Evolutionary conservation across 2,113 vertebrate species (phyloP).

Genomic region (Crotalus horridus): DNA sequence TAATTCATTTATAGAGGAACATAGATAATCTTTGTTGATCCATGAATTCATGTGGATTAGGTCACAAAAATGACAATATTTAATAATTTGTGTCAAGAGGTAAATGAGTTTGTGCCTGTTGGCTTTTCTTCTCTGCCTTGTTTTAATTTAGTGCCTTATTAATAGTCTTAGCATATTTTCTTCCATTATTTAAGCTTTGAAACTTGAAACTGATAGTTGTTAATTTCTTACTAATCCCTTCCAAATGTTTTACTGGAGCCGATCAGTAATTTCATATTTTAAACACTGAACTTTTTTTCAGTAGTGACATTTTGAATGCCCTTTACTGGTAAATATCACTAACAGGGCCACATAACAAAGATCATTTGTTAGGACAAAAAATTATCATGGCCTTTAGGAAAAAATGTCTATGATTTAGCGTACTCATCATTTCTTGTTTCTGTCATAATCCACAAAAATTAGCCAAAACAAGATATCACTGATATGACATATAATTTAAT

Average conservation of each 20-base stretch:
- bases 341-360: background rate
- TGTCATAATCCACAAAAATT: background rate
- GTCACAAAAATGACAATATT: slow-evolving; percentile 33
- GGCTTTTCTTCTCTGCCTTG: slow-evolving; percentile 25
- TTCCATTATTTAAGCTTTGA: background rate
- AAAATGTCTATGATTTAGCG: background rate
- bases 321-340: background rate
- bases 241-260: slow-evolving; percentile 12
- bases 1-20: slow-evolving; percentile 24
- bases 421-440: background rate
- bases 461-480: background rate
- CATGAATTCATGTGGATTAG: slow-evolving; percentile 9
- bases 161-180: slow-evolving; percentile 26
- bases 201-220: slow-evolving; percentile 36
- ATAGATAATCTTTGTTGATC: slow-evolving; percentile 37
- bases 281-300: background rate
- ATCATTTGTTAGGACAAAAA: background rate
- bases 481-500: background rate
- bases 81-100: slow-evolving; percentile 53
- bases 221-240: slow-evolving; percentile 34
- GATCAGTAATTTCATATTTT: slow-evolving; percentile 19
- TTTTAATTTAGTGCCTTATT: slow-evolving; percentile 34
- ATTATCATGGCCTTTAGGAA: background rate
- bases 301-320: background rate
- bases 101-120: slow-evolving; percentile 42